Base-by-base conservation (phyloP, 2,113 vertebrate species). In the Empidonax alnorum region DNA sequence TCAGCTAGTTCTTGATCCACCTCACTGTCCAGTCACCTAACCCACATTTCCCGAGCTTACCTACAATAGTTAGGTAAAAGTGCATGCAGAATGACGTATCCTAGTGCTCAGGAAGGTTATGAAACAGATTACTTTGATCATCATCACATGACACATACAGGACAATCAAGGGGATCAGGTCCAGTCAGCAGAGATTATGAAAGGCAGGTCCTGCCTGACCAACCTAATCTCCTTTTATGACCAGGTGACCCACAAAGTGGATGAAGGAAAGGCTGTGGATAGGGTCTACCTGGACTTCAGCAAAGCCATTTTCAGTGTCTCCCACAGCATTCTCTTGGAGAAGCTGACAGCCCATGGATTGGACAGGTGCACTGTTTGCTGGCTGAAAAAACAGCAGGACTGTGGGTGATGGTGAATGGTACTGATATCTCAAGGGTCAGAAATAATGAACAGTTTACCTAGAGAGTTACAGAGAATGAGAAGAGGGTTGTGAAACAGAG, bases 161-260 rank as follows among this genome's bases (percentile, higher is more conserved):
- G n/a, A 59, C 20, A 68, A 35, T 20, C 39, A 68, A 75, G 41
- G 17, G 30, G n/a, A 83, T 41, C 10, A 61, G 39, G 31, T n/a
- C 37, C 47, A 61, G 37, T 9, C 16, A 82, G 16, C 20, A 75
- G 12, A 7, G 28, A 61, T n/a, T 18, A 68, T 13, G 39, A 75
- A 47, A 30, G 55, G 21, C 31, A 81, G 67, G 18, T 59, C 42
- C 52, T 66, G 44, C 53, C 28, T 19, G 17, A 67, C 9, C 53
- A 89, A 27, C 9, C n/a, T 68, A n/a, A 68, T 53, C 28, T 37
- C 31, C 21, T 61, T n/a, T 61, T n/a, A 75, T 10, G 10, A 68
- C 8, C 37, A 66, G 33, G 33, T 39, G 33, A 44, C 19, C 8
- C 0, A 1, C 27, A 8, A 0, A 30, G 13, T 8, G 10, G 5